A percentile compares a stretch with the other conserved stretches of the same genome.
phyloP scores from a whole-genome alignment of 2,113 vertebrate species.

The Dasyornis broadbenti region DNA sequence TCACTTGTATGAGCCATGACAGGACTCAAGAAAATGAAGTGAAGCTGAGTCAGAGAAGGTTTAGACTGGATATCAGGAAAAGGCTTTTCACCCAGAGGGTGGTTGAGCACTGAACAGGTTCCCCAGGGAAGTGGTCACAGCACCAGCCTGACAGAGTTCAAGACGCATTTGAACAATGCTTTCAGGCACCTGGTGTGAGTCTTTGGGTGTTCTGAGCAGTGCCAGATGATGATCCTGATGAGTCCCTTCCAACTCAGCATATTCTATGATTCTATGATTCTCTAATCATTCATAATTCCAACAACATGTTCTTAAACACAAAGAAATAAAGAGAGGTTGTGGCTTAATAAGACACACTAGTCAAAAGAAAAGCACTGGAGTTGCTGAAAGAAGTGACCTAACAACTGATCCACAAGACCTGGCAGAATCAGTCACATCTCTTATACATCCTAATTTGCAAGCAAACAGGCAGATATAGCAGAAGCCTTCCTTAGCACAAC shows the following conservation, averaged over 20 bases:
- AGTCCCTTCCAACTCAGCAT: not conserved
- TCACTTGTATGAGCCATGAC: not conserved
- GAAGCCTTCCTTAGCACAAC: not conserved
- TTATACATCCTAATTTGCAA: not conserved
- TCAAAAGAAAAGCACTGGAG: not conserved
- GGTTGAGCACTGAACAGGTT: not conserved
- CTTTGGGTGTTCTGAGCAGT: not conserved
- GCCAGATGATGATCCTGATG: not conserved
- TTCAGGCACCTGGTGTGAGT: not conserved
- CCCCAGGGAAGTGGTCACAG: not conserved
- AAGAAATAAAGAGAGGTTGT: not conserved
- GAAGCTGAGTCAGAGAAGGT: not conserved
- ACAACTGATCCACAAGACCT: not conserved
- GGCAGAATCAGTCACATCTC: not conserved
- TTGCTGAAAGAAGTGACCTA: not conserved
- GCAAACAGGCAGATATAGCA: not conserved
- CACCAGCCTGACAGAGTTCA: not conserved
- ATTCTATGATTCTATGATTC: not conserved
- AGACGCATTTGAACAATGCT: not conserved
- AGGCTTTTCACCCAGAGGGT: not conserved
- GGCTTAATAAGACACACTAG: not conserved
- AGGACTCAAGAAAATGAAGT: not conserved
- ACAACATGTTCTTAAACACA: not conserved
- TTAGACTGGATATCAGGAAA: not conserved
- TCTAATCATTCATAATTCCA: not conserved